Percentiles rank a stretch among this genome's conserved stretches.
These are phyloP conservation scores for Oxygymnocypris stewartii DNA, from an alignment of 2,113 vertebrate species.

Conservation along the genomic window DNA sequence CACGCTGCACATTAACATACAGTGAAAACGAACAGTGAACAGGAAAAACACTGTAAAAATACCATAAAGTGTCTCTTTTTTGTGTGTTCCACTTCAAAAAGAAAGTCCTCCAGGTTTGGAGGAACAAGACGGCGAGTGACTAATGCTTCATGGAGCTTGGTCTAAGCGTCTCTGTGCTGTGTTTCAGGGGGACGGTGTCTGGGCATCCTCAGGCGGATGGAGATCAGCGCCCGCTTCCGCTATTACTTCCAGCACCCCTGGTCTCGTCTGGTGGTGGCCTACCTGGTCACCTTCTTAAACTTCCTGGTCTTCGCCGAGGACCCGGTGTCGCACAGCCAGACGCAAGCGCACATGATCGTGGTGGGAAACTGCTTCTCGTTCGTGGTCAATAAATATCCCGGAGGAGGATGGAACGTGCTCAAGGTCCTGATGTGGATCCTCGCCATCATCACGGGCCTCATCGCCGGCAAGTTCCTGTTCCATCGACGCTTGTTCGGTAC, in stretches of 20 bases:
- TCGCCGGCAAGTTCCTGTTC: slow-evolving; percentile 95
- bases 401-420: slow-evolving; percentile 86
- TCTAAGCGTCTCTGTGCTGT: slow-evolving; percentile 25
- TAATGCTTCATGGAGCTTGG: too few relatives aligned
- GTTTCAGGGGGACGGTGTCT: slow-evolving; percentile 72
- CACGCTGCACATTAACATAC: background rate
- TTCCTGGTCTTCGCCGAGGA: slow-evolving; percentile 98
- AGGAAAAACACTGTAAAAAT: background rate
- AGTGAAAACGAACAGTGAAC: too few relatives aligned
- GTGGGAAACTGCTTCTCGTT: slow-evolving; percentile 99
- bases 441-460: slow-evolving; percentile 86
- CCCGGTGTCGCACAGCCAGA: slow-evolving; percentile 96
- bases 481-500: slow-evolving; percentile 95
- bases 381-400: slow-evolving; percentile 94
- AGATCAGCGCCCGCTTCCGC: slow-evolving; percentile 84
- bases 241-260: slow-evolving; percentile 99
- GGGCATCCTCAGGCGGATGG: slow-evolving; percentile 81
- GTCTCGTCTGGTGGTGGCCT: slow-evolving; percentile 93
- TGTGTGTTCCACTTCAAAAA: background rate
- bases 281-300: slow-evolving; percentile 97
- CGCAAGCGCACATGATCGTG: slow-evolving; percentile 92
- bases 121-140: too few relatives aligned
- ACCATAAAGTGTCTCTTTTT: too few relatives aligned
- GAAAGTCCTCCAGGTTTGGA: background rate
- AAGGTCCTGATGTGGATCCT: slow-evolving; percentile 93